phyloP scores from a whole-genome alignment of 2,113 vertebrate genomes.

The Machaerirhynchus nigripectus region DNA sequence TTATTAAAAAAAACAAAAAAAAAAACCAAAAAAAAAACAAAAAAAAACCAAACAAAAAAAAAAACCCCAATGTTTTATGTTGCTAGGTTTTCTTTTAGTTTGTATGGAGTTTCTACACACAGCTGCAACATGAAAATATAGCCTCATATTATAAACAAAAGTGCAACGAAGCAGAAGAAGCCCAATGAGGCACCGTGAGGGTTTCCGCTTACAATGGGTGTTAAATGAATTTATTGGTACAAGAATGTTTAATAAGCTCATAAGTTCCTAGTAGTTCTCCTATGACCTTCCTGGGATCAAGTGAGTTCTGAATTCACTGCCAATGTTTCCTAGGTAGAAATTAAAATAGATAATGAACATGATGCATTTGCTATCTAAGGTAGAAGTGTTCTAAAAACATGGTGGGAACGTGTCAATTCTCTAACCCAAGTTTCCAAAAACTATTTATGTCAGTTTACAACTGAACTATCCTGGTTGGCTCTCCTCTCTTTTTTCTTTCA shows the following conservation, averaged over 20 bases:
- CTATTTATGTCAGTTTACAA: neutral
- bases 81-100: neutral
- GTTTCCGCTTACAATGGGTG: neutral
- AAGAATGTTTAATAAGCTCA: neutral
- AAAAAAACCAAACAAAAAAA: too few species aligned
- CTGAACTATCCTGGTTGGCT: neutral
- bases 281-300: neutral
- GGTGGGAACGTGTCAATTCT: neutral
- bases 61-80: neutral
- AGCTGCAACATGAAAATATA: neutral
- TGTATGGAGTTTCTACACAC: neutral
- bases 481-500: neutral
- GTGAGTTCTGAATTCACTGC: neutral
- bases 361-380: neutral
- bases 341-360: neutral
- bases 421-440: neutral
- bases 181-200: neutral
- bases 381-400: neutral
- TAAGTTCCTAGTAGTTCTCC: neutral
- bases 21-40: too few species aligned
- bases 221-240: neutral
- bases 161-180: neutral
- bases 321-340: neutral
- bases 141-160: neutral
- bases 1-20: neutral